phyloP scores from a whole-genome alignment of 2,113 vertebrate genomes.

The Dromaius novaehollandiae region DNA sequence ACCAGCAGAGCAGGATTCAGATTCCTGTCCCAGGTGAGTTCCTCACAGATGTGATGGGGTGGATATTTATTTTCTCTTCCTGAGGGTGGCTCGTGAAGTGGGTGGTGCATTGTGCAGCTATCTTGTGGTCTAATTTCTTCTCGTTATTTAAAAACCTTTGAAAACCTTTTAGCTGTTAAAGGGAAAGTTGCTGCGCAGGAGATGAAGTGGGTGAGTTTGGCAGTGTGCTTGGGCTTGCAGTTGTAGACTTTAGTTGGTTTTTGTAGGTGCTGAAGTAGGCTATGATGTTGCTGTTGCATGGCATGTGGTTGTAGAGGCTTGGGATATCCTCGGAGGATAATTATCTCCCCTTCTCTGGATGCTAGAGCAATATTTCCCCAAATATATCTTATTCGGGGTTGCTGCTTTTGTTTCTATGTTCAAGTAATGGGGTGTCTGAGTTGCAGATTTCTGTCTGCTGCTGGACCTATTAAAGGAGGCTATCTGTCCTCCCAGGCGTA shows the following conservation, averaged over 20 bases:
- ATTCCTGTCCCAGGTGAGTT: fast-evolving
- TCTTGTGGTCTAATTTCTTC: not conserved
- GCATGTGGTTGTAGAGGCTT: not conserved
- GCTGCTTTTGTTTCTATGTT: not conserved
- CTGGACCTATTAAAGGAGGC: fast-evolving
- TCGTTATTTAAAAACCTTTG: too few species aligned
- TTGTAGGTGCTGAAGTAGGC: not conserved
- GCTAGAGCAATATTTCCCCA: not conserved
- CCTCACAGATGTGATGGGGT: fast-evolving
- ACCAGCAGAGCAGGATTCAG: not conserved
- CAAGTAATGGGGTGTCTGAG: too few species aligned
- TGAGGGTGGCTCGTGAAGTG: not conserved
- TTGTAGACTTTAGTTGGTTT: not conserved
- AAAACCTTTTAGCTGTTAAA: not conserved
- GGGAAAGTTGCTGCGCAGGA: not conserved
- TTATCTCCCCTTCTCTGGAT: not conserved
- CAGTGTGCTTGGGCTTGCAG: too few species aligned
- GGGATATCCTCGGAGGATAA: too few species aligned
- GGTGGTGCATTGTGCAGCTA: fast-evolving
- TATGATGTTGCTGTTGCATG: fast-evolving
- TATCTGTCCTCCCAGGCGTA: not conserved
- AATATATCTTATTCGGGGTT: too few species aligned
- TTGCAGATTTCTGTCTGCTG: not conserved
- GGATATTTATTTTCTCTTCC: not conserved
- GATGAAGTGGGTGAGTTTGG: not conserved